Base-by-base conservation (phyloP, 2,113 vertebrate species). In the Uria aalge region DNA sequence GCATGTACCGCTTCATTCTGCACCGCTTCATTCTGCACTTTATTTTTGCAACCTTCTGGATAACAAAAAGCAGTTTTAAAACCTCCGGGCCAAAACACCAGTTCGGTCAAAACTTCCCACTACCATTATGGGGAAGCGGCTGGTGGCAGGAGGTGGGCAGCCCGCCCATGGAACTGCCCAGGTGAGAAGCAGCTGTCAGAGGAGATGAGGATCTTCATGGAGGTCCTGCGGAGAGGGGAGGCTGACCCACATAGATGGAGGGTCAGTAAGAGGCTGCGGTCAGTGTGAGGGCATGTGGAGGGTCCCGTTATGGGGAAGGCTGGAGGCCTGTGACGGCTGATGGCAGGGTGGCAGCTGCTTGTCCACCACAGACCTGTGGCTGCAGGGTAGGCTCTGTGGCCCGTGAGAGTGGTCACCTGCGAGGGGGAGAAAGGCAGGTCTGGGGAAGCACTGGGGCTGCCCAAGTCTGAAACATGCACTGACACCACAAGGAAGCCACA, bases 381-480 rank as follows among this genome's bases (percentile, higher is more conserved):
- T 66, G 85, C 56, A 67, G 16, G 20, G 8, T 18, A 41, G 56
- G 41, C 23, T 41, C 2, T 6, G 19, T 29, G 62, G 45, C 34
- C 23, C 1, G 0, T 69, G 80, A 73, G 23, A n/a, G 34, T 5
- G 11, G 16, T 24, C 38, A 63, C 11, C 20, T 48, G 19, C 0
- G 3, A 45, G 26, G 16, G 27, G 38, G 4, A 32, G 21, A 62
- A 59, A 27, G 55, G n/a, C 15, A 30, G 32, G 11, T 36, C 15
- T 57, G 13, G 50, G 26, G 29, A 77, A 72, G 32, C 19, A 6
- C 8, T 2, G 2, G 34, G 29, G 29, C 30, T 63, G 14, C n/a
- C 53, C 9, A 8, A 6, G 15, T 30, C 14, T 11, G 24, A 71
- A 6, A 24, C 3, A 2, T 3, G 5, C 36, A 27, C n/a, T 2